Evolutionary conservation across 2,113 vertebrate genomes (phyloP).

Genomic region (Balaeniceps rex): DNA sequence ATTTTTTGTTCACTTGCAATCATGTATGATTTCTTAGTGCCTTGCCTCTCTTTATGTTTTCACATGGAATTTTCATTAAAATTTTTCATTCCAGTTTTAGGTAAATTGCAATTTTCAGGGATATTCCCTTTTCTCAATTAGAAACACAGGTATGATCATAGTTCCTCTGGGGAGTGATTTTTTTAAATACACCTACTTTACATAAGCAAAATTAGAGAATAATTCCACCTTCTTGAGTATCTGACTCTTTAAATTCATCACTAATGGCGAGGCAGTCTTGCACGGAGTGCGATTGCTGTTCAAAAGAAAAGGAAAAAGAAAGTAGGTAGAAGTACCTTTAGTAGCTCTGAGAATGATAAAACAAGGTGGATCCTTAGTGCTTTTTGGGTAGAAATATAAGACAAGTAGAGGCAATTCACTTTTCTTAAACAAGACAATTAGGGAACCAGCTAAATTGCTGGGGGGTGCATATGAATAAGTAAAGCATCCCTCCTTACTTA

Average conservation of each 20-base stretch:
- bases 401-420: not conserved
- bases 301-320: not conserved
- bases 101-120: not conserved
- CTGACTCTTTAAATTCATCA: not conserved
- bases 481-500: not conserved
- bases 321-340: not conserved
- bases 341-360: not conserved
- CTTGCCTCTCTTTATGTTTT: not conserved
- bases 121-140: not conserved
- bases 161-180: not conserved
- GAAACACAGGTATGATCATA: not conserved
- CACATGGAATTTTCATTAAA: not conserved
- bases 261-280: not conserved
- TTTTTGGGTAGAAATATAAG: not conserved
- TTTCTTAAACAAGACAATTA: not conserved
- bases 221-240: not conserved
- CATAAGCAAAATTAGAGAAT: not conserved
- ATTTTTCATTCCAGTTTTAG: not conserved
- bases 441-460: slow-evolving; percentile 23
- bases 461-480: slow-evolving; percentile 29
- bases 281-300: not conserved
- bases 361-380: not conserved
- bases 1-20: not conserved
- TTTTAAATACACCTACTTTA: not conserved
- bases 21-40: not conserved